Evolutionary conservation across 2,888 invertebrate species (phyloP).

Genomic region (Machimus rusticus): DNA sequence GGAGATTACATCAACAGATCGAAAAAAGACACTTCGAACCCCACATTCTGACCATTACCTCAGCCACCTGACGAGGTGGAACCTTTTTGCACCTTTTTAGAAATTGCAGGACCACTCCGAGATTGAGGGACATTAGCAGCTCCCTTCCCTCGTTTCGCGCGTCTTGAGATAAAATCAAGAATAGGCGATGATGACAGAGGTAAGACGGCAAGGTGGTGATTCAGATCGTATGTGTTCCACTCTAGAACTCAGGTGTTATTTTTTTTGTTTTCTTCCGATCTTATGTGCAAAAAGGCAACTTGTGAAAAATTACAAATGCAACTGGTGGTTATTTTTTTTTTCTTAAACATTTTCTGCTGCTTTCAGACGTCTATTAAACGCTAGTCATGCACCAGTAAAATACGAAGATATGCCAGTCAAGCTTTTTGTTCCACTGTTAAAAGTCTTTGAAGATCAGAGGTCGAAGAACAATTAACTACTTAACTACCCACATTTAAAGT

Average conservation of each 20-base stretch:
- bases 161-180: neutral
- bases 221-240: neutral
- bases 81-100: neutral
- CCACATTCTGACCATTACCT: neutral
- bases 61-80: neutral
- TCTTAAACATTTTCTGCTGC: neutral
- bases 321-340: neutral
- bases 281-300: neutral
- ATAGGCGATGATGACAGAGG: constrained; percentile 8
- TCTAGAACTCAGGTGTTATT: neutral
- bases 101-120: neutral
- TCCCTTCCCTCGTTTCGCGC: neutral
- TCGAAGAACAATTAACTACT: neutral
- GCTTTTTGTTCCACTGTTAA: neutral
- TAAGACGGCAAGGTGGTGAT: neutral
- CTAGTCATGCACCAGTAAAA: neutral
- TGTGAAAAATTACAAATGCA: constrained; percentile 22
- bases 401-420: neutral
- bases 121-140: neutral
- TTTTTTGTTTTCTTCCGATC: neutral
- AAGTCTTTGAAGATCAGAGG: neutral
- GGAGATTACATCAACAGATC: constrained; percentile 17
- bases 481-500: neutral
- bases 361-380: neutral
- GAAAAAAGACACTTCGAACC: neutral